Evolutionary conservation across 2,797 vertebrate genomes (phyloP).

Genomic region (Hapalemur alaotrensis): DNA sequence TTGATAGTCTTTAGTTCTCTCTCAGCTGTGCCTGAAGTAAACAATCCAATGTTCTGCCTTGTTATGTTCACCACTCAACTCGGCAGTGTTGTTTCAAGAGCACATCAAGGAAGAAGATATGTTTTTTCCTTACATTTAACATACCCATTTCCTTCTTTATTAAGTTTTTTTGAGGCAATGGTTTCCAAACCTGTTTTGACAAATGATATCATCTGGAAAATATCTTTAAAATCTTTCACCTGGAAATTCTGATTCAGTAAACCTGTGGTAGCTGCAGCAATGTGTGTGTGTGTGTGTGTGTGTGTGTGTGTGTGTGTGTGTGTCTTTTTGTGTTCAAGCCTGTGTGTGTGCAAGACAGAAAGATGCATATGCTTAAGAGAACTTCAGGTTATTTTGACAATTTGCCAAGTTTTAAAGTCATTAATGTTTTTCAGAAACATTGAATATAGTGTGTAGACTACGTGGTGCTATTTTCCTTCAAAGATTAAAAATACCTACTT

Average conservation of each 20-base stretch:
- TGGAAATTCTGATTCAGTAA: slow-evolving; percentile 1
- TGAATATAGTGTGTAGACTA: neutral
- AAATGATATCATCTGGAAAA: neutral
- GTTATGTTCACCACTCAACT: neutral
- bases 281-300: no score
- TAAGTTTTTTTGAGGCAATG: neutral
- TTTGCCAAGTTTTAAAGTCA: neutral
- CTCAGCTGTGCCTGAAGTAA: neutral
- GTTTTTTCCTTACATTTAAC: neutral
- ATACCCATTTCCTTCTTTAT: neutral
- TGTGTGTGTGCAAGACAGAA: neutral
- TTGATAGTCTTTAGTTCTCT: neutral
- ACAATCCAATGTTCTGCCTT: neutral
- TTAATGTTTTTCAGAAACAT: neutral
- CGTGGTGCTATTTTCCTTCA: neutral
- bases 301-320: no score
- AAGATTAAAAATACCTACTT: neutral
- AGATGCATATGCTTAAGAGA: neutral
- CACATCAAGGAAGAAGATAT: neutral
- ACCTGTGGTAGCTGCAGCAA: neutral
- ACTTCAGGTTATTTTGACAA: neutral
- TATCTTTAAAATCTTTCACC: neutral
- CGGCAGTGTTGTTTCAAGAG: neutral
- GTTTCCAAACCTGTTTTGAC: neutral
- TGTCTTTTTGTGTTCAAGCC: neutral